phyloP scores from a whole-genome alignment of 2,797 vertebrate species.

The Gobionotothen gibberifrons region DNA sequence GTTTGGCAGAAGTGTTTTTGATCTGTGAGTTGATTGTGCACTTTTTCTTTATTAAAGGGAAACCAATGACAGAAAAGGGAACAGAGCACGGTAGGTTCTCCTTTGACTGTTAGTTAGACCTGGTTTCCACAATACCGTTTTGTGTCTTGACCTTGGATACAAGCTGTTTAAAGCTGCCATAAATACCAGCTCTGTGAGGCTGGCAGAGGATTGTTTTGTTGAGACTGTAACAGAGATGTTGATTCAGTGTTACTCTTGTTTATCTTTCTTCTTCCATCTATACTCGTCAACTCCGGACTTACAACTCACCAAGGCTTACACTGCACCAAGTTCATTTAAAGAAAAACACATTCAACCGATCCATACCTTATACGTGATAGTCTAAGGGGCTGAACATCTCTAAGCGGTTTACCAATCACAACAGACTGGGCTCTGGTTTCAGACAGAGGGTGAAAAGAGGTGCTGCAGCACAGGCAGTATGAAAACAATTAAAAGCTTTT shows the following conservation, averaged over 20 bases:
- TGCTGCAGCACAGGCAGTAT: too few species aligned
- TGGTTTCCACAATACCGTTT: neutral
- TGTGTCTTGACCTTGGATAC: constrained; percentile 9
- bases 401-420: too few species aligned
- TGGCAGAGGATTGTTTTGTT: neutral
- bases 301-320: neutral
- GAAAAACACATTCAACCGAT: neutral
- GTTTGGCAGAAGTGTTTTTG: too few species aligned
- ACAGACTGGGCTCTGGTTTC: too few species aligned
- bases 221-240: constrained; percentile 10
- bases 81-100: neutral
- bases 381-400: too few species aligned
- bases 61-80: neutral
- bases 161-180: neutral
- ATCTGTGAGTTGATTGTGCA: neutral
- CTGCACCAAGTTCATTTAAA: neutral
- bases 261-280: neutral
- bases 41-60: neutral
- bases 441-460: too few species aligned
- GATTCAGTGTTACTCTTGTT: neutral
- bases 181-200: neutral
- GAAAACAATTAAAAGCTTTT: too few species aligned
- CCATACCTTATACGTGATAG: too few species aligned
- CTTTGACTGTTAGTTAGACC: neutral
- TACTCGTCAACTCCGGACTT: neutral